Evolutionary conservation across 2,888 invertebrate genomes (phyloP).

Genomic region (Drosophila falleni): DNA sequence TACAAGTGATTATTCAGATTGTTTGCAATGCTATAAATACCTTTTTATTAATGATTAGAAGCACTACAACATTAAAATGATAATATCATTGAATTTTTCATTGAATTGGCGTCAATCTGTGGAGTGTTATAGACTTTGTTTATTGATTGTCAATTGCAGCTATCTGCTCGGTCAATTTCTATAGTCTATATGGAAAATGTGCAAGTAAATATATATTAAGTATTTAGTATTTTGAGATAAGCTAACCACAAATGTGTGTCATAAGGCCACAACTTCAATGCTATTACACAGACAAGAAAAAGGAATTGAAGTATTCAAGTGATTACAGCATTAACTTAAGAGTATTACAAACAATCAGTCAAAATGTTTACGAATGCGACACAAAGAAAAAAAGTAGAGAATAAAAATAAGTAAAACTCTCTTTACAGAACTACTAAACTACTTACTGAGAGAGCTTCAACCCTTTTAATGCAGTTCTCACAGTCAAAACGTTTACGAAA

Average conservation of each 20-base stretch:
- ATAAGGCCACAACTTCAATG: conserved; percentile 81
- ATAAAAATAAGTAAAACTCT: too few species aligned
- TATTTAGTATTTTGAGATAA: conserved; percentile 59
- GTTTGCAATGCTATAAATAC: conserved; percentile 1
- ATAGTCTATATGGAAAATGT: conserved; percentile 20
- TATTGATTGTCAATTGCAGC: conserved; percentile 46
- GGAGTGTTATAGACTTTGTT: conserved; percentile 50
- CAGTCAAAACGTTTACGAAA: conserved; percentile 17
- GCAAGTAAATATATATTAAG: conserved; percentile 19
- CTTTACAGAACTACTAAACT: background rate
- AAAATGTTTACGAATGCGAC: conserved; percentile 10
- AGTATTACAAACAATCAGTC: conserved; percentile 2
- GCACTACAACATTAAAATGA: conserved; percentile 15
- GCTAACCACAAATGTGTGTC: conserved; percentile 77
- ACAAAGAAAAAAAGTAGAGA: background rate
- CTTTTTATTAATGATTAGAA: conserved; percentile 1
- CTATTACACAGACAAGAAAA: conserved; percentile 57
- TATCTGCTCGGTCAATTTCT: conserved; percentile 32
- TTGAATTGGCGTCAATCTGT: conserved; percentile 39
- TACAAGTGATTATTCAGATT: background rate
- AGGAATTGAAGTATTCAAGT: conserved; percentile 30
- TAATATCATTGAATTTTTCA: conserved; percentile 42
- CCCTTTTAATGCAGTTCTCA: background rate
- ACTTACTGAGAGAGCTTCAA: too few species aligned
- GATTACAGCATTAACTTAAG: conserved; percentile 27